A percentile compares a stretch with the other conserved stretches of the same genome.
These are phyloP conservation scores for Drosophila subpulchrella DNA, from an alignment of 1,140 invertebrate species.

Conservation along the genomic window DNA sequence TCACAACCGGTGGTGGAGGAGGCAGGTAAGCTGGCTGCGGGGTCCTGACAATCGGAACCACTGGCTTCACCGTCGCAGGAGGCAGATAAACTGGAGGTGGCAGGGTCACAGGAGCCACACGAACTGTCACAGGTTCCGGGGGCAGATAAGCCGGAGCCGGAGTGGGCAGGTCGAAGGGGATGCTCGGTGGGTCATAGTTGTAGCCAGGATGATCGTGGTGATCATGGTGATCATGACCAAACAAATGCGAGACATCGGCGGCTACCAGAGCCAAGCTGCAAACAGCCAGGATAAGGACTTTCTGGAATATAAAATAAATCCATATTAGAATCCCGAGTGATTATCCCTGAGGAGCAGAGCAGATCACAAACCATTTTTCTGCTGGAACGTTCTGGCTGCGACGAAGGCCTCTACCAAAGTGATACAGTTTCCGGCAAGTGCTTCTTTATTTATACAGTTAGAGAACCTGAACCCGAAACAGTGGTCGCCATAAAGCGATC, in stretches of 20 bases:
- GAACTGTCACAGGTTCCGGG: conserved; percentile 28
- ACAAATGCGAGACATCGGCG: conserved; percentile 74
- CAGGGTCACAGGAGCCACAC: conserved; percentile 17
- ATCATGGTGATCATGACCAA: conserved; percentile 62
- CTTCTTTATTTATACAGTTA: conserved; percentile 81
- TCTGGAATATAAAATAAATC: conserved; percentile 37
- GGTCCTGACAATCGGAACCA: conserved; percentile 11
- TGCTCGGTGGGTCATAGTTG: conserved; percentile 63
- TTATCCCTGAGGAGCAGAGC: neutral
- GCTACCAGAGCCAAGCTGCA: conserved; percentile 62
- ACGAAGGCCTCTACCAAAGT: conserved; percentile 60
- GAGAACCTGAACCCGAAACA: conserved; percentile 47
- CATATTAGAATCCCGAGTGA: neutral
- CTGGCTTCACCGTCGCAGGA: conserved; percentile 26
- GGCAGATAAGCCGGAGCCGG: conserved; percentile 52
- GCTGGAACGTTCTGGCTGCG: conserved; percentile 60
- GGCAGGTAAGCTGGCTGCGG: conserved; percentile 26
- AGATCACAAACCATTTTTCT: conserved; percentile 54
- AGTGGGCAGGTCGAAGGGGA: conserved; percentile 69
- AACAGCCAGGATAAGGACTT: conserved; percentile 63
- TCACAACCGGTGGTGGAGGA: conserved; percentile 23
- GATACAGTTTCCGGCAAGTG: conserved; percentile 79
- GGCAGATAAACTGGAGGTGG: conserved; percentile 60
- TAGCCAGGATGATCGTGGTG: conserved; percentile 70
- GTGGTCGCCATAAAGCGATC: conserved; percentile 37